These are phyloP conservation scores for Spondyliosoma cantharus DNA, from an alignment of 2,797 vertebrate genomes.

Conservation along the genomic window DNA sequence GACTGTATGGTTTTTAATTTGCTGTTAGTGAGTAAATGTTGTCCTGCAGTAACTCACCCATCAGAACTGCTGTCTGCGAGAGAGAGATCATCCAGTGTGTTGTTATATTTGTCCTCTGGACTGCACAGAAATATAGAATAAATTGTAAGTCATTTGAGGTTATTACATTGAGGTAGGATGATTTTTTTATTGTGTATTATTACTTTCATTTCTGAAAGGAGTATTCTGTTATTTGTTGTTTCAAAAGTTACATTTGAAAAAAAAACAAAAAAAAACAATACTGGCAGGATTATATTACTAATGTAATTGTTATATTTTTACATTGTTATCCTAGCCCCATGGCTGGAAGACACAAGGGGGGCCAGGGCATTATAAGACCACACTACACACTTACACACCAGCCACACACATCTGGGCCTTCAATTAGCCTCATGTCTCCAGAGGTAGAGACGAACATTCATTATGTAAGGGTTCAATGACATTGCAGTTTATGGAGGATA, in stretches of 20 bases:
- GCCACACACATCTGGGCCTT: slow-evolving; percentile 35
- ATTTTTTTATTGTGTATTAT: neutral
- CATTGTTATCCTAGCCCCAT: neutral
- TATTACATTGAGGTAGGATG: neutral
- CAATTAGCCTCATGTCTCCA: slow-evolving; percentile 7
- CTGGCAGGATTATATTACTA: neutral
- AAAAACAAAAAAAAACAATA: neutral
- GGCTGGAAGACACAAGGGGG: neutral
- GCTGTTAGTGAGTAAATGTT: neutral
- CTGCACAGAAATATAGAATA: slow-evolving; percentile 44
- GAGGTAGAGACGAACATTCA: neutral
- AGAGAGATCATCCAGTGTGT: slow-evolving; percentile 29
- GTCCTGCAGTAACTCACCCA: slow-evolving; percentile 59
- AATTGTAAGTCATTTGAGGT: neutral
- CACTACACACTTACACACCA: slow-evolving; percentile 14
- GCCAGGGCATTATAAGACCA: neutral
- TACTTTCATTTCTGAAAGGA: neutral
- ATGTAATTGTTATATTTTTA: neutral
- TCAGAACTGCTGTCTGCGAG: slow-evolving; percentile 46
- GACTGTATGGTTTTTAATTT: neutral
- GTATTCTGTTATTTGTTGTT: neutral
- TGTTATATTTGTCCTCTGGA: slow-evolving; percentile 51
- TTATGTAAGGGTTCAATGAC: slow-evolving; percentile 1
- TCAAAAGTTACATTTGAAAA: neutral
- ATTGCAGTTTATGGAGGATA: neutral